phyloP scores from a whole-genome alignment of 2,888 invertebrate species.

The Aleiodes alternator region DNA sequence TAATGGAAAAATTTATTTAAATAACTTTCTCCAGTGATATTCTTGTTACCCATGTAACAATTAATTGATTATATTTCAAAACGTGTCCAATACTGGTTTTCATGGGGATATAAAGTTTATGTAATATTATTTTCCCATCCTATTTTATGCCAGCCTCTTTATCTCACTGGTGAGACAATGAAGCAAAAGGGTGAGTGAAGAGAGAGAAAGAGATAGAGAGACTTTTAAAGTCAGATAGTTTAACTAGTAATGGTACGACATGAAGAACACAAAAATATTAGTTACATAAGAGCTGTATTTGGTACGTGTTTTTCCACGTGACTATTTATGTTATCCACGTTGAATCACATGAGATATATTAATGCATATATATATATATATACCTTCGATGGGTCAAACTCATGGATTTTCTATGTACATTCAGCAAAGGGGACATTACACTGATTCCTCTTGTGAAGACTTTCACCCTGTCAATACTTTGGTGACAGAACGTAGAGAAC shows the following conservation, averaged over 20 bases:
- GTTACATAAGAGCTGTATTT: constrained; percentile 20
- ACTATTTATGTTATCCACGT: constrained; percentile 21
- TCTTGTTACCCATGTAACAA: not conserved
- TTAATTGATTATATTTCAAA: constrained; percentile 12
- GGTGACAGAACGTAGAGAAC: constrained; percentile 24
- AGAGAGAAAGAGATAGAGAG: too few relatives aligned
- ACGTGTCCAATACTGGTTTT: constrained; percentile 13
- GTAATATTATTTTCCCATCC: constrained; percentile 29
- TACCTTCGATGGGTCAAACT: constrained; percentile 11
- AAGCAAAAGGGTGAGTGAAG: constrained; percentile 11
- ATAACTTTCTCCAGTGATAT: constrained; percentile 6
- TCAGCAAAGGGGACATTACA: not conserved
- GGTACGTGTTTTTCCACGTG: constrained; percentile 26
- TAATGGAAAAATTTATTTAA: not conserved
- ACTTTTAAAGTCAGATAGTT: constrained; percentile 18
- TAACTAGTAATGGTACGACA: constrained; percentile 9
- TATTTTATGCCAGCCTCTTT: constrained; percentile 14
- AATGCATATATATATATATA: not conserved
- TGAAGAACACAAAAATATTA: constrained; percentile 23
- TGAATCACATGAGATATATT: constrained; percentile 17
- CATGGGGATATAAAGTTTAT: not conserved
- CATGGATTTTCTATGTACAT: not conserved
- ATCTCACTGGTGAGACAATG: constrained; percentile 19
- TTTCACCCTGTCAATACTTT: constrained; percentile 15
- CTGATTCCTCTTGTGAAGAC: constrained; percentile 17